Percentiles rank a stretch among this genome's conserved stretches.
Conservation (phyloP, 2,113 vertebrate species). For the Centrocercus urophasianus region DNA sequence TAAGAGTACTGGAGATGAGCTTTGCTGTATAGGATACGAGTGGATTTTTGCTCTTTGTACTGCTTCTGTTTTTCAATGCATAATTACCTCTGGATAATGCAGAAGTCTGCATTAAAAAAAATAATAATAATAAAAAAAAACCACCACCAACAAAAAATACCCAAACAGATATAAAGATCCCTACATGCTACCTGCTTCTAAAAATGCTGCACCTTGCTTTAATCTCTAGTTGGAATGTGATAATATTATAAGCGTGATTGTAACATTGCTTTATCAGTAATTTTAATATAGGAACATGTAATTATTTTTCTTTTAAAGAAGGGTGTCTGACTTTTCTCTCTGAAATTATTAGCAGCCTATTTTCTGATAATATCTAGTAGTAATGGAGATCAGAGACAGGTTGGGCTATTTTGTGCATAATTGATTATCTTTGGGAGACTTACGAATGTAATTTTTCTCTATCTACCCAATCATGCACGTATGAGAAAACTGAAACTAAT, state of each 20-base stretch:
- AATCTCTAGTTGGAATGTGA: neutral
- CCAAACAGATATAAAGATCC: neutral
- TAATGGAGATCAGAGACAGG: constrained; percentile 71
- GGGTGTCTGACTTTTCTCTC: constrained; percentile 23
- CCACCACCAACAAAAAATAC: no score
- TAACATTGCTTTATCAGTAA: constrained; percentile 10
- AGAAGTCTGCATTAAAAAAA: neutral
- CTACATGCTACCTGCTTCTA: neutral
- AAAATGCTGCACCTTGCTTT: neutral
- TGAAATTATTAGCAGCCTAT: neutral
- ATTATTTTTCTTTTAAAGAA: constrained; percentile 10
- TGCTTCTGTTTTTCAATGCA: neutral
- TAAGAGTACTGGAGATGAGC: neutral
- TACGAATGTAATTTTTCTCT: constrained; percentile 71
- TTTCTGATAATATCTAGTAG: constrained; percentile 60
- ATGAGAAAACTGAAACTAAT: constrained; percentile 54
- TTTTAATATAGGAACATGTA: constrained; percentile 14
- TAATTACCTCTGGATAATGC: neutral
- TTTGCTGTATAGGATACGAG: neutral
- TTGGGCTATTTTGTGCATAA: constrained; percentile 63
- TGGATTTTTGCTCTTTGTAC: neutral
- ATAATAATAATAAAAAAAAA: no score
- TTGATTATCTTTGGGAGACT: constrained; percentile 64
- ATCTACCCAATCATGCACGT: constrained; percentile 43
- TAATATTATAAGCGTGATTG: neutral